Conservation (phyloP, 2,113 vertebrate genomes). For the Numenius arquata region DNA sequence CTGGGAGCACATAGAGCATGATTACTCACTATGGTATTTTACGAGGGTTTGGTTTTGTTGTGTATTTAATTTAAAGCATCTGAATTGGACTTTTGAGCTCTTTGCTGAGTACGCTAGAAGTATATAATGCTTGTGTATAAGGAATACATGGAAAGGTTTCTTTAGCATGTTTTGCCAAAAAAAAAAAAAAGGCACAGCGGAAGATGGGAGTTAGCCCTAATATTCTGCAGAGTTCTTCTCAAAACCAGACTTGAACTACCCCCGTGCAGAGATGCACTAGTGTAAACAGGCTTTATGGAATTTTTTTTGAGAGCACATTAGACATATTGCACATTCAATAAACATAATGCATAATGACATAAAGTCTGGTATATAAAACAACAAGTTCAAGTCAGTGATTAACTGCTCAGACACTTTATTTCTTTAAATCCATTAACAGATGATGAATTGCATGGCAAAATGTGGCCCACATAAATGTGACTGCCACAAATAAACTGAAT, state of each 20-base stretch:
- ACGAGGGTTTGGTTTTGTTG: neutral
- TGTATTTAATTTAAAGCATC: neutral
- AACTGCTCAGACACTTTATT: constrained; percentile 15
- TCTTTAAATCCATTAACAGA: constrained; percentile 7
- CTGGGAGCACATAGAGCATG: neutral
- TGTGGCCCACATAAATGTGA: neutral
- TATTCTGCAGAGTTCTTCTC: neutral
- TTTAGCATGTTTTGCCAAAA: neutral
- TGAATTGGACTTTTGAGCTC: neutral
- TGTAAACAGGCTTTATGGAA: neutral
- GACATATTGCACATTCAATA: neutral
- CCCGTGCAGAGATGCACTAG: neutral
- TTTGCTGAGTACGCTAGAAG: neutral
- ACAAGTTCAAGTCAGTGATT: neutral
- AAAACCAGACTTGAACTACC: neutral
- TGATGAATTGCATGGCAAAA: neutral
- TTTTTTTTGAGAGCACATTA: neutral
- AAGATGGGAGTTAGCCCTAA: neutral
- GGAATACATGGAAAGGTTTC: neutral
- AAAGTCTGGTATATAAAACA: neutral
- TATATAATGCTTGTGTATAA: neutral
- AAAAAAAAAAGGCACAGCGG: neutral
- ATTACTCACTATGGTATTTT: neutral
- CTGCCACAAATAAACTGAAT: neutral
- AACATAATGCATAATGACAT: neutral